Conservation (phyloP, 2,797 vertebrate genomes). For the Lophotriccus pileatus region DNA sequence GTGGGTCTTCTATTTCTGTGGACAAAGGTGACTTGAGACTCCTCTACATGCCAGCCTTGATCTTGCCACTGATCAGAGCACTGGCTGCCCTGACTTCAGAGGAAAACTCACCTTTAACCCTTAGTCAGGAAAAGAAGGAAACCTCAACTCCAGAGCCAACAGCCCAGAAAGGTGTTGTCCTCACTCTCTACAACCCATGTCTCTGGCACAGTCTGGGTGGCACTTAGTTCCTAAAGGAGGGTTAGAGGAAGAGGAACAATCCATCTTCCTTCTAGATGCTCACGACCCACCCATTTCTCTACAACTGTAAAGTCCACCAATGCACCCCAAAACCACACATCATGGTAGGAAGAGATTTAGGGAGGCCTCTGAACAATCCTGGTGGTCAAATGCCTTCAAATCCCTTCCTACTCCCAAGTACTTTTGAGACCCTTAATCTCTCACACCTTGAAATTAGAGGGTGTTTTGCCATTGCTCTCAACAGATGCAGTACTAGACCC, state of each 20-base stretch:
- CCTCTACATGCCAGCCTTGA: neutral
- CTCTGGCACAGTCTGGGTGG: neutral
- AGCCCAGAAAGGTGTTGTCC: neutral
- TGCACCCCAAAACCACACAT: neutral
- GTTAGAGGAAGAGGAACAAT: neutral
- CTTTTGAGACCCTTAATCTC: neutral
- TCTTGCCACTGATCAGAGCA: neutral
- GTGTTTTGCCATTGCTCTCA: neutral
- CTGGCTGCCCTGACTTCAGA: neutral
- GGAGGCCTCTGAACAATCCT: neutral
- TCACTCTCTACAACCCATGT: neutral
- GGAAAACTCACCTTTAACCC: neutral
- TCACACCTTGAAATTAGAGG: neutral
- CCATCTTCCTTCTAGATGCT: neutral
- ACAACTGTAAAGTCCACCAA: neutral
- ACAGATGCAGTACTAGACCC: neutral
- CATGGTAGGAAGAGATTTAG: neutral
- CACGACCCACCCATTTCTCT: neutral
- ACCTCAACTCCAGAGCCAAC: neutral
- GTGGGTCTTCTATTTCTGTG: constrained; percentile 30
- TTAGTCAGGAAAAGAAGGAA: neutral
- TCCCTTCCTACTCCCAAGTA: neutral
- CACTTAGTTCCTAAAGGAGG: neutral
- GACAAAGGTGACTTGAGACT: neutral
- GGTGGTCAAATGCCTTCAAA: neutral